Base-by-base conservation (phyloP, 2,113 vertebrate genomes). In the Herpetotheres cachinnans region DNA sequence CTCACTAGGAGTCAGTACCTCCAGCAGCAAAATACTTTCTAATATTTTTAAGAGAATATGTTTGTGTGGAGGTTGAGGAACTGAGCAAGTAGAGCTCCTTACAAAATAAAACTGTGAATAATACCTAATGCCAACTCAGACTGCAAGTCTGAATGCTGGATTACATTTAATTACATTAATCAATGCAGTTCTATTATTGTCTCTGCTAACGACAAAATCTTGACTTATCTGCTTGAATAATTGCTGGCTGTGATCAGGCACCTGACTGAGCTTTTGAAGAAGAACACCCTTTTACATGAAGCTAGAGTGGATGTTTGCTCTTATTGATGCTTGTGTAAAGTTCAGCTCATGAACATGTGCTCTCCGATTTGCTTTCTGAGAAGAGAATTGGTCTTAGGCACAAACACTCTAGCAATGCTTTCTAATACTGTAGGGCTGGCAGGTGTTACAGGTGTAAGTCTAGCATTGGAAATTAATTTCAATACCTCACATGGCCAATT, bases 91-190 rank as follows among this genome's bases (percentile, higher is more conserved):
- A 38, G 26, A 74, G 10, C 16, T 76, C 72, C 54, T 70, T 80
- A 61, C 21, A 80, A 66, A 66, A 66, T n/a, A 55, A 71, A 69
- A 34, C 44, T 16, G 16, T 49, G 38, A 86, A 62, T 66, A 86
- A 61, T 52, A 69, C n/a, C 26, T 80, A 62, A 50, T 79, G 26
- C n/a, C 52, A 83, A 22, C 16, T 74, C 50, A 67, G 42, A 70
- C 34, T 67, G 56, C 47, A 80, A 91, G 52, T 38, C 46, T 93
- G 47, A 82, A 62, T 20, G 24, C n/a, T 90, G 55, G n/a, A 74
- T 97, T 94, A 66, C 16, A 63, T 29, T 77, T 96, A 88, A 88
- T 95, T 88, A 71, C 50, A 59, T 83, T 92, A 82, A 83, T 94
- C 42, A 83, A 7, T 81, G 72, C 55, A 10, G 55, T 81, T 94